Conservation (phyloP, 2,113 vertebrate genomes). For the Pionites leucogaster region DNA sequence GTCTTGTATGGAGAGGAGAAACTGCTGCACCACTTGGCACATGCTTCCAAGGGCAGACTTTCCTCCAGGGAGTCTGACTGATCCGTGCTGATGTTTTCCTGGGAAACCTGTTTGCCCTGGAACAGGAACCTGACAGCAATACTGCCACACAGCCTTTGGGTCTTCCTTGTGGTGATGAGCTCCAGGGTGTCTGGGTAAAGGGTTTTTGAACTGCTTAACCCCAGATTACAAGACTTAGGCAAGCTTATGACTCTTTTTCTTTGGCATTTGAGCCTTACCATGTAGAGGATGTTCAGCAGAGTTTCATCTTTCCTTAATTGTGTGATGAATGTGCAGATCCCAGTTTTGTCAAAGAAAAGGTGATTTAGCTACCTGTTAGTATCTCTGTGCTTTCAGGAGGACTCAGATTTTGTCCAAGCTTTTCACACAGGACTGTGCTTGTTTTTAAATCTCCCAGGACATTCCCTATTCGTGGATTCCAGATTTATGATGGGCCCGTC, state of each 20-base stretch:
- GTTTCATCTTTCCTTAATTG: neutral
- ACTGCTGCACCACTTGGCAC: neutral
- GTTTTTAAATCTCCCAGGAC: constrained; percentile 20
- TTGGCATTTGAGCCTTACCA: neutral
- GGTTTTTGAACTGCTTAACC: neutral
- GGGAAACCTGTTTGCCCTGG: neutral
- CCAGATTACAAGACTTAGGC: neutral
- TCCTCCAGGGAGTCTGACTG: neutral
- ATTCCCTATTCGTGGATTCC: constrained; percentile 60
- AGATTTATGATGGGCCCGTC: constrained; percentile 63
- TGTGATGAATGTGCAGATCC: neutral
- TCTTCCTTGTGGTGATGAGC: neutral
- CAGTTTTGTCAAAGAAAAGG: neutral
- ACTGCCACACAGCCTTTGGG: neutral
- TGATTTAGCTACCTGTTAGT: neutral
- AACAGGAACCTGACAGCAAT: neutral
- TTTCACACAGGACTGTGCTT: neutral
- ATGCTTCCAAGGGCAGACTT: neutral
- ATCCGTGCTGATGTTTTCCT: neutral
- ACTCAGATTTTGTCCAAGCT: neutral
- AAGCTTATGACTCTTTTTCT: neutral
- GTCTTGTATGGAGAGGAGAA: neutral
- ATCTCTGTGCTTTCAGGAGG: neutral
- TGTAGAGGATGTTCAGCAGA: neutral
- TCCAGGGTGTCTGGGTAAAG: neutral